Evolutionary conservation across 2,888 invertebrate species (phyloP).

Genomic region (Amblyteles armatorius): DNA sequence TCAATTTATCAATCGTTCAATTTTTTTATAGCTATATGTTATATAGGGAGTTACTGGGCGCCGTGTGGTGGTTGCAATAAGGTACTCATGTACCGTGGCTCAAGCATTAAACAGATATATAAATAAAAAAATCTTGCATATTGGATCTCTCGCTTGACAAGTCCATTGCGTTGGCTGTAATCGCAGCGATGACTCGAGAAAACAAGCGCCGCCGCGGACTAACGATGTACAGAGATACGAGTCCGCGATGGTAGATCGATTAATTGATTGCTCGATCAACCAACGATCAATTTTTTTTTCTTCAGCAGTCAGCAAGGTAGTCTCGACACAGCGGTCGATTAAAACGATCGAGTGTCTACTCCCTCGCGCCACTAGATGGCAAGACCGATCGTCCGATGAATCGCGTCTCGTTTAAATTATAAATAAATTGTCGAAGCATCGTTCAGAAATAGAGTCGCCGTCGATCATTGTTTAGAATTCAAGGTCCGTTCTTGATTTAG

Average conservation of each 20-base stretch:
- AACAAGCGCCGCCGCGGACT: not conserved
- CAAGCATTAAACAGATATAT: too few relatives aligned
- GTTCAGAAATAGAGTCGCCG: constrained; percentile 47
- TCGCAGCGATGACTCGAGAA: not conserved
- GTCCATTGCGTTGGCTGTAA: not conserved
- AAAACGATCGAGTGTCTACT: not conserved
- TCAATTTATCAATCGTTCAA: too few relatives aligned
- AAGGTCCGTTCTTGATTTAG: constrained; percentile 59
- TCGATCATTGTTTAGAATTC: constrained; percentile 37
- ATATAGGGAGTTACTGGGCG: too few relatives aligned
- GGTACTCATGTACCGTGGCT: too few relatives aligned
- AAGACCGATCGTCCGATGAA: constrained; percentile 19
- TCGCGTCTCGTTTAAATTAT: constrained; percentile 19
- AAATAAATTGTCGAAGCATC: constrained; percentile 48
- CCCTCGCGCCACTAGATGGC: constrained; percentile 41
- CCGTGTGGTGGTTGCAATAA: too few relatives aligned
- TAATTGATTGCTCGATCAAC: constrained; percentile 30
- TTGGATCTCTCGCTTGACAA: too few relatives aligned
- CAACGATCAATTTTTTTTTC: not conserved
- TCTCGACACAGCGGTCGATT: constrained; percentile 1
- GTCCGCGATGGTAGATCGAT: not conserved
- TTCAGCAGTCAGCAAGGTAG: not conserved
- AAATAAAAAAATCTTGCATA: too few relatives aligned
- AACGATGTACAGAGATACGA: not conserved
- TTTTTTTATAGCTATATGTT: too few relatives aligned